Evolutionary conservation across 2,888 invertebrate species (phyloP), one percentile per base, ranked within the genome.

Genomic region (Papilio elwesi): DNA sequence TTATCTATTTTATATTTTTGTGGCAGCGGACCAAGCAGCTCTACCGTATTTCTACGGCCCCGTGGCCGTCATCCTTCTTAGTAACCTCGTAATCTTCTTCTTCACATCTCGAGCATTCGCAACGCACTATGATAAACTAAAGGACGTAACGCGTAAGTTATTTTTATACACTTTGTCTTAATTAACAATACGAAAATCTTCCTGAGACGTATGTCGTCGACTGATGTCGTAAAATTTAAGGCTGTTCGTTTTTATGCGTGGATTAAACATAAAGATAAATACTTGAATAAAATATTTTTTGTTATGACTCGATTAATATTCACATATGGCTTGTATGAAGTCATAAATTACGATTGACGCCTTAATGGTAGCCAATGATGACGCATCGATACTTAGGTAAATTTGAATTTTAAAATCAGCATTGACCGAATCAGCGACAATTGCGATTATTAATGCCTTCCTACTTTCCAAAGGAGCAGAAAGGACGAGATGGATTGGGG

Each of bases 41-140:
- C 83, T 95, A 81, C 94, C 94, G 12, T 95, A 95, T 81, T 95
- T 95, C 86, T 95, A 95, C 85, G 94, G 95, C 16, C 95, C 95
- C 10, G 93, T 95, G 53, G 94, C 95, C 4, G 77, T 94, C 16
- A 91, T 95, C 49, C 89, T 95, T 4, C 75, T 94, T 10, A 87
- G 87, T 67, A 95, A 95, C 80, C 78, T 94, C 63, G 81, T 94
- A 11, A 90, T 95, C 78, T 95, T 95, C 84, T 84, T 92, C 70
- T 81, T 95, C 71, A 95, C 95, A 0, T 94, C 95, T 53, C 82
- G 94, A 69, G 92, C 92, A 67, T 91, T 95, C 73, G 90, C 92
- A 16, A 88, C 90, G 76, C 93, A 94, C 75, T 92, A 94, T 65
- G 89, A 94, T 74, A 94, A 94, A 75, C 84, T 94, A 57, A 93